A percentile compares a stretch with the other conserved stretches of the same genome.
phyloP scores from a whole-genome alignment of 2,113 vertebrate species.

The Zeus faber region DNA sequence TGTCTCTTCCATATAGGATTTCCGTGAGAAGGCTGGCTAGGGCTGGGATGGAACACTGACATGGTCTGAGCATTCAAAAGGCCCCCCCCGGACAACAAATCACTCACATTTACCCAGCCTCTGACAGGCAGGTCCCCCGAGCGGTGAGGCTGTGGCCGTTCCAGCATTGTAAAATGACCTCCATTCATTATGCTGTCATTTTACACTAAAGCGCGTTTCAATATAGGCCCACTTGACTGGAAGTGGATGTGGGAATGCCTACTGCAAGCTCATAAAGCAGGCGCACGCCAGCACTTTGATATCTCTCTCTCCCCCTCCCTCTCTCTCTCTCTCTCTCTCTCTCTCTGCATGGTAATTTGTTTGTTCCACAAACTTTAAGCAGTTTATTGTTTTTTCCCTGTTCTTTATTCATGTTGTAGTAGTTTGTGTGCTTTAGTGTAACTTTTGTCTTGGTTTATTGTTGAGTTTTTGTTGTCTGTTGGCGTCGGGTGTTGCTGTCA shows the following conservation, averaged over 20 bases:
- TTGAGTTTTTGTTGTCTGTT: too few species aligned
- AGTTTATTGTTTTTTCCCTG: too few species aligned
- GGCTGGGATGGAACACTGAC: constrained; percentile 22
- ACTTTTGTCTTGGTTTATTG: too few species aligned
- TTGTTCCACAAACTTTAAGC: too few species aligned
- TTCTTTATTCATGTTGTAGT: too few species aligned
- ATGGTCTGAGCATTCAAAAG: constrained; percentile 21
- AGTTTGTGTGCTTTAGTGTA: too few species aligned
- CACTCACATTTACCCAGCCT: constrained; percentile 28
- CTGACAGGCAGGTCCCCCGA: constrained; percentile 41
- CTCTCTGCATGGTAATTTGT: too few species aligned
- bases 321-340: not conserved
- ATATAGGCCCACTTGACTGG: constrained; percentile 31
- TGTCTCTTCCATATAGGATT: constrained; percentile 39
- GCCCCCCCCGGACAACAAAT: constrained; percentile 36
- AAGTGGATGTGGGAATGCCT: constrained; percentile 35
- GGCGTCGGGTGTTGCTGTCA: too few species aligned
- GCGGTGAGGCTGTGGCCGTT: constrained; percentile 32
- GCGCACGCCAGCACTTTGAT: constrained; percentile 2
- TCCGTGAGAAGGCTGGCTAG: constrained; percentile 20
- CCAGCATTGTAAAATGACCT: constrained; percentile 55
- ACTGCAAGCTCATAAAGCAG: constrained; percentile 31
- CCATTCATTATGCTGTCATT: constrained; percentile 55
- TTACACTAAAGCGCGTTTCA: constrained; percentile 40
- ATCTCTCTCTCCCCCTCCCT: constrained; percentile 1